Evolutionary conservation across 2,888 invertebrate genomes (phyloP).

Genomic region (Atethmia centrago): DNA sequence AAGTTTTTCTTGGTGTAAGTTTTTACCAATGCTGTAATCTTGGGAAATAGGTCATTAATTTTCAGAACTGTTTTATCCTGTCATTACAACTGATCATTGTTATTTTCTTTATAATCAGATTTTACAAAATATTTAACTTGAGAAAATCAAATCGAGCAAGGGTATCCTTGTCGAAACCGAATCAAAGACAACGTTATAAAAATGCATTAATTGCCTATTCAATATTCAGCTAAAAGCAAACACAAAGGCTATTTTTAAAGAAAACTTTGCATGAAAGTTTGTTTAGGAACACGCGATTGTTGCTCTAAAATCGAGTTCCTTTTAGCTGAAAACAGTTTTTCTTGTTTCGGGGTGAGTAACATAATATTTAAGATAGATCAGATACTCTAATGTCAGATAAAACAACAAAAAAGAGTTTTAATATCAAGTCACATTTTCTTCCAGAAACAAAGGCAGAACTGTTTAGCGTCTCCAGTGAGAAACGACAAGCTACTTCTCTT

Average conservation of each 20-base stretch:
- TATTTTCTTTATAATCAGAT: not conserved
- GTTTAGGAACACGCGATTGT: conserved; percentile 19
- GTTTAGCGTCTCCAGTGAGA: too few relatives aligned
- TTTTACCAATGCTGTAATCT: too few relatives aligned
- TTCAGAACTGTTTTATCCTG: not conserved
- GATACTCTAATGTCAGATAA: too few relatives aligned
- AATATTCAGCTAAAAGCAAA: conserved; percentile 30
- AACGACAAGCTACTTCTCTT: too few relatives aligned
- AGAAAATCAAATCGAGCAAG: not conserved
- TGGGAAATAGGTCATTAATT: not conserved
- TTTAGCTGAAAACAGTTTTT: conserved; percentile 4
- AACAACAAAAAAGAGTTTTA: too few relatives aligned
- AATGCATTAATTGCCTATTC: conserved; percentile 32
- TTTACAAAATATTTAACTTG: not conserved
- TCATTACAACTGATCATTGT: not conserved
- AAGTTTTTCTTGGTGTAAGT: too few relatives aligned
- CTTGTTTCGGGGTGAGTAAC: not conserved
- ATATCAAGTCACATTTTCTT: too few relatives aligned
- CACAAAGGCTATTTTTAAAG: conserved; percentile 34
- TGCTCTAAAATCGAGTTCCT: not conserved
- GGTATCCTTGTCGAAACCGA: not conserved
- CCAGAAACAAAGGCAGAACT: too few relatives aligned
- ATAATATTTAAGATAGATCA: not conserved
- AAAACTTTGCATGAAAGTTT: conserved; percentile 22
- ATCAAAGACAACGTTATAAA: conserved; percentile 9